A percentile compares a stretch with the other conserved stretches of the same genome.
phyloP scores from a whole-genome alignment of 2,797 vertebrate genomes.

The Xenentodon cancila region DNA sequence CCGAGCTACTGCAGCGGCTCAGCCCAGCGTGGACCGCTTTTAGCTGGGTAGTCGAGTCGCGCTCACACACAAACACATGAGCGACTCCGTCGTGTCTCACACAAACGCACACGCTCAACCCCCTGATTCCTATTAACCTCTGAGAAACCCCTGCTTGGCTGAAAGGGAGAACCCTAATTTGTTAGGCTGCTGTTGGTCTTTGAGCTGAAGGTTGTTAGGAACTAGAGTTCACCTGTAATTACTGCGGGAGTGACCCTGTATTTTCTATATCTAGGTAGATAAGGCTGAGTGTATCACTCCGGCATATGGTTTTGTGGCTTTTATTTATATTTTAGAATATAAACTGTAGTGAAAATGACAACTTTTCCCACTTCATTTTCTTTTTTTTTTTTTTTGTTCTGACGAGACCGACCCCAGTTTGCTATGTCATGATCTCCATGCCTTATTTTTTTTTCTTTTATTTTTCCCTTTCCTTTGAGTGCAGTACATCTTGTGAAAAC shows the following conservation, averaged over 20 bases:
- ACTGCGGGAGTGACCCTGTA: slow-evolving; percentile 61
- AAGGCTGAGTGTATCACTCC: not conserved
- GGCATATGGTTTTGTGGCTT: not conserved
- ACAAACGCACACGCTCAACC: slow-evolving; percentile 25
- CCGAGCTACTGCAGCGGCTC: slow-evolving; percentile 59
- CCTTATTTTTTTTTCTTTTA: too few relatives aligned
- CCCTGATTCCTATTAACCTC: slow-evolving; percentile 80
- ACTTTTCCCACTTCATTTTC: too few relatives aligned
- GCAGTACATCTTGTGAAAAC: too few relatives aligned
- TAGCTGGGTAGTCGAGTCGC: slow-evolving; percentile 49
- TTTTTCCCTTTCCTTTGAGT: too few relatives aligned
- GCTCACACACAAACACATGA: slow-evolving; percentile 23
- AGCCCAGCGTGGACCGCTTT: slow-evolving; percentile 67
- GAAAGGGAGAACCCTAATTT: slow-evolving; percentile 75
- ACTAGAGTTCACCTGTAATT: slow-evolving; percentile 81
- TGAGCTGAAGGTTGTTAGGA: slow-evolving; percentile 76
- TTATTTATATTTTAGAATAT: not conserved
- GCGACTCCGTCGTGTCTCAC: slow-evolving; percentile 42
- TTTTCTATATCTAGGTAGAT: slow-evolving; percentile 24
- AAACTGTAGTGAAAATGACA: not conserved
- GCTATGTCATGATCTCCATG: too few relatives aligned
- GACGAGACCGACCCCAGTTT: too few relatives aligned
- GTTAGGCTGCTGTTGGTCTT: slow-evolving; percentile 69
- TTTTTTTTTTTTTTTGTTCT: too few relatives aligned
- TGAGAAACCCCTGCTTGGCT: slow-evolving; percentile 59